Evolutionary conservation across 2,797 vertebrate genomes (phyloP), one percentile per base, ranked within the genome.

Genomic region (Yasuhikotakia modesta): DNA sequence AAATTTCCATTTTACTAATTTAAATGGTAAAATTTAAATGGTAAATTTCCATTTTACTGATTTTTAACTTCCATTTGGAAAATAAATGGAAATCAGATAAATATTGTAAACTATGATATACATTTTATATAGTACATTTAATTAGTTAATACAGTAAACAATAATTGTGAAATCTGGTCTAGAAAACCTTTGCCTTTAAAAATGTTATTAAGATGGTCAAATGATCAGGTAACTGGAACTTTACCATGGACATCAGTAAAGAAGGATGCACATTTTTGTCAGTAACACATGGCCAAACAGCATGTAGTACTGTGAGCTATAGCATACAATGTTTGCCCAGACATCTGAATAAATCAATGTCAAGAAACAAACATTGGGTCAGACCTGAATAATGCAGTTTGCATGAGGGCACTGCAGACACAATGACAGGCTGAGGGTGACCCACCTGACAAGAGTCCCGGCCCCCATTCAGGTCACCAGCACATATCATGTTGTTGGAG

Each of bases 361-460:
- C 72, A 80, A 5, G 32, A 46, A 55, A 70, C 39, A 64, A 57
- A 5, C 65, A 32, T 52, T 48, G 27, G 22, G 22, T 14, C 0
- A 73, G 48, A 55, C 46, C 14, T 52, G n/a, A 69, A 63, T 27
- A 64, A 14, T 58, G 24, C 16, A 35, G 39, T 27, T 80, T 45
- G 35, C 14, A 43, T 24, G 43, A 19, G 46, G 19, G 12, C 43
- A 21, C 27, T 43, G 45, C 22, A 39, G n/a, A 58, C 6, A 45
- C 52, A 30, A 8, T 53, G 52, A 67, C 14, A 35, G 5, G 2
- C 16, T 35, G 7, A 67, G 27, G 35, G 5, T 22, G 5, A 75
- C 80, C 2, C 79, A 98, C 97, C 95, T 99, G 96, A 85, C 97
- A 99, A 0, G 96, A 95, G 65, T 99, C 97, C 60, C 87, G 91